Percentiles rank a stretch among this genome's conserved stretches.
Evolutionary conservation across 1,140 invertebrate species (phyloP).

Genomic region (Homalodisca vitripennis): DNA sequence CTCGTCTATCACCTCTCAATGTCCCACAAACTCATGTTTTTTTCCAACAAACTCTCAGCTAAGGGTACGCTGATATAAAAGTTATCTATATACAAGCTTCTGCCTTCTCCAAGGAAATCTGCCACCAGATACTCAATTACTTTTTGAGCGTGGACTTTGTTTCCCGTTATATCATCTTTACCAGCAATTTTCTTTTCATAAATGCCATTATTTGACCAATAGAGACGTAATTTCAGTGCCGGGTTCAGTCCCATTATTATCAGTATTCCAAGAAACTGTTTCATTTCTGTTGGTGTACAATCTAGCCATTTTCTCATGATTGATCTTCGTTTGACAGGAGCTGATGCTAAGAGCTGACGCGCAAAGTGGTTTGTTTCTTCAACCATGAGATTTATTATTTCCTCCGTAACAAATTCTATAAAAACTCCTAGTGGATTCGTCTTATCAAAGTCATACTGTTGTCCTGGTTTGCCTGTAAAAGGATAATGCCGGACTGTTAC

Average conservation of each 20-base stretch:
- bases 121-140: neutral
- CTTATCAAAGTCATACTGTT: neutral
- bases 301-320: neutral
- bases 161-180: neutral
- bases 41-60: conserved; percentile 7
- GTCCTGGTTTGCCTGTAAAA: neutral
- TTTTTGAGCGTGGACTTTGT: neutral
- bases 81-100: conserved; percentile 2
- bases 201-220: neutral
- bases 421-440: neutral
- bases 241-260: neutral
- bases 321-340: neutral
- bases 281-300: neutral
- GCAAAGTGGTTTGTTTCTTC: neutral
- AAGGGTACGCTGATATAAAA: neutral
- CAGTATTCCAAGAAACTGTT: neutral
- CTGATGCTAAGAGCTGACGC: neutral
- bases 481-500: neutral
- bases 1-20: neutral
- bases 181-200: conserved; percentile 16
- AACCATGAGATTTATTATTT: neutral
- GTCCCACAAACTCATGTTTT: neutral
- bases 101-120: neutral
- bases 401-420: neutral
- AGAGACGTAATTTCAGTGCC: neutral